Evolutionary conservation across 2,888 invertebrate genomes (phyloP), one percentile per base, ranked within the genome.

Genomic region (Ernsta delagoae): DNA sequence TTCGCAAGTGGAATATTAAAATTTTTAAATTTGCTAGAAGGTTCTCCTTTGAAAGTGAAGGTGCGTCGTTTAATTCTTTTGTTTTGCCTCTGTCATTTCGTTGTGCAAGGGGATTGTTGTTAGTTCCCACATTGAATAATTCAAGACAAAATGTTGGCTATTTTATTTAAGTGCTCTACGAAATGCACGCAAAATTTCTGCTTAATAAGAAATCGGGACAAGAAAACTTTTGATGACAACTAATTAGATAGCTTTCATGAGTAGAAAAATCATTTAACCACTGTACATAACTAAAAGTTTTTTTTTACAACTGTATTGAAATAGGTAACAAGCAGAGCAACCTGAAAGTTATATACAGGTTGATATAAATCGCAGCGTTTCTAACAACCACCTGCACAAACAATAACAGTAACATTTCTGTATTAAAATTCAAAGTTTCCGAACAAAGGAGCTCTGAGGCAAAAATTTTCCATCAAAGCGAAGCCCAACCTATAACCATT

Each of bases 401-500:
- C 16, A 16, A 16, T 59, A 59, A 60, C 60, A 31, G 11, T 59
- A 60, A 48, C 60, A 7, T 16, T 31, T 50, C 61, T 31, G 24
- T 61, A 50, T 61, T 36, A 48, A 61, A 61, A 45, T 45, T 61
- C 60, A 61, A 48, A 61, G 24, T n/a, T 61, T 39, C 16, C 31
- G 39, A 62, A 62, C 48, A 59, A 65, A 65, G 60, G 41, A 54
- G 60, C 24, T 4, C 16, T 36, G 48, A 12, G 16, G 39, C 39
- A 67, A 68, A 67, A 56, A 62, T 68, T 48, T 39, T 57, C 36
- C 57, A 45, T 48, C 34, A 57, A 16, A 39, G 12, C n/a, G 36
- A 31, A 45, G 4, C 56, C n/a, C 64, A 45, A 64, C 16, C 56
- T 43, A 56, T 56, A 68, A 43, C 54, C 61, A 57, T 67, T 67